Evolutionary conservation across 2,797 vertebrate species (phyloP).

Genomic region (Semotilus atromaculatus): DNA sequence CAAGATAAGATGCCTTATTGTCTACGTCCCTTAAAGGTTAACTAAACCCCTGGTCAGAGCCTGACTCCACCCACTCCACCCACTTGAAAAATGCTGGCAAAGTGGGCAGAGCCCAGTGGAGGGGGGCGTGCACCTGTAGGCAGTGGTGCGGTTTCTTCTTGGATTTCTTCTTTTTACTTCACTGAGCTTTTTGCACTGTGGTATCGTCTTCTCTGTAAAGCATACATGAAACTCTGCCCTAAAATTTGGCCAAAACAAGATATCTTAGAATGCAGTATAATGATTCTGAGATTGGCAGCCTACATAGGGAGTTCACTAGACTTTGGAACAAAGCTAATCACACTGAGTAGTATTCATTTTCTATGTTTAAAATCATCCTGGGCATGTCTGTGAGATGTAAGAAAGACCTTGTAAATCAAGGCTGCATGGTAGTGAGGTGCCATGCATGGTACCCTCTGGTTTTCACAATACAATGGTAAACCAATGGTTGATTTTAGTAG

Average conservation of each 20-base stretch:
- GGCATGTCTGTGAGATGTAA: not conserved
- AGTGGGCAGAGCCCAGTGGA: no score
- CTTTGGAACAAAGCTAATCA: not conserved
- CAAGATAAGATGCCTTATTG: not conserved
- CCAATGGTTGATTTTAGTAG: not conserved
- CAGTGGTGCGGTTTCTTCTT: no score
- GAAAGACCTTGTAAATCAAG: not conserved
- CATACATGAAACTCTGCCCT: not conserved
- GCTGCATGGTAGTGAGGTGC: not conserved
- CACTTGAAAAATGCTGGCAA: no score
- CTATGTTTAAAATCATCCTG: not conserved
- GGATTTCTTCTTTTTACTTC: not conserved
- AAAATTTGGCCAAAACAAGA: constrained; percentile 11
- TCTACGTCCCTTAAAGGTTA: no score
- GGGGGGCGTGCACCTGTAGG: no score
- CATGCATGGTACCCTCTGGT: not conserved
- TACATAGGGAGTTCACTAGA: not conserved
- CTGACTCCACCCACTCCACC: no score
- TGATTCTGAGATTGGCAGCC: constrained; percentile 1
- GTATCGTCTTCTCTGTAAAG: not conserved
- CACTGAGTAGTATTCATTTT: not conserved
- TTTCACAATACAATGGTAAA: not conserved
- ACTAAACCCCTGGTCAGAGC: no score
- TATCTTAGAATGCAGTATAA: not conserved
- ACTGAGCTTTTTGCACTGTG: not conserved